These are phyloP conservation scores for Pantherophis vulpinus DNA, from an alignment of 2,797 vertebrate genomes.

Conservation along the genomic window DNA sequence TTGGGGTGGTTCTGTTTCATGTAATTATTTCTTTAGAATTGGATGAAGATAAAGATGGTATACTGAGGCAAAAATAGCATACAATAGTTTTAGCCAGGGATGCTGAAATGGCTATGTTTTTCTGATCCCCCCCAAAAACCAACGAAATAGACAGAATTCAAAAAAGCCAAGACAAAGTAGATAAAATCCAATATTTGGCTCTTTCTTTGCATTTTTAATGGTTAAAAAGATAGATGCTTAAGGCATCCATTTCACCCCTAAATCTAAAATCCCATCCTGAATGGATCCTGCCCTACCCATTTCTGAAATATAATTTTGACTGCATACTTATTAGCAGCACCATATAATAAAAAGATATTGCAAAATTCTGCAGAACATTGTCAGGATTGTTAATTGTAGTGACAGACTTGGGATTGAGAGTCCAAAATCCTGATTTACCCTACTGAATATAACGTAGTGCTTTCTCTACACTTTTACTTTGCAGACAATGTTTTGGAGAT, in stretches of 20 bases:
- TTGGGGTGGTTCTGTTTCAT: neutral
- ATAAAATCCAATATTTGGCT: neutral
- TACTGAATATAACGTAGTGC: neutral
- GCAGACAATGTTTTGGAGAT: constrained; percentile 95
- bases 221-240: neutral
- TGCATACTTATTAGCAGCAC: neutral
- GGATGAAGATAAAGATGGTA: neutral
- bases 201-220: neutral
- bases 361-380: neutral
- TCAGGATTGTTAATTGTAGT: neutral
- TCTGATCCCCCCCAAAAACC: neutral
- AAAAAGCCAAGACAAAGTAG: neutral
- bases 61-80: neutral
- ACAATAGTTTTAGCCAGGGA: neutral
- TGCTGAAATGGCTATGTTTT: neutral
- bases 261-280: neutral
- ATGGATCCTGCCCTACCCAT: neutral
- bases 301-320: neutral
- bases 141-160: neutral
- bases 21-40: neutral
- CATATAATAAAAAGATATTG: neutral
- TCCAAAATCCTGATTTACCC: neutral
- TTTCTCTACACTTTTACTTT: neutral
- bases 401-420: neutral
- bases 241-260: neutral